Evolutionary conservation across 2,888 invertebrate species (phyloP).

Genomic region (Leptinotarsa haldemani): DNA sequence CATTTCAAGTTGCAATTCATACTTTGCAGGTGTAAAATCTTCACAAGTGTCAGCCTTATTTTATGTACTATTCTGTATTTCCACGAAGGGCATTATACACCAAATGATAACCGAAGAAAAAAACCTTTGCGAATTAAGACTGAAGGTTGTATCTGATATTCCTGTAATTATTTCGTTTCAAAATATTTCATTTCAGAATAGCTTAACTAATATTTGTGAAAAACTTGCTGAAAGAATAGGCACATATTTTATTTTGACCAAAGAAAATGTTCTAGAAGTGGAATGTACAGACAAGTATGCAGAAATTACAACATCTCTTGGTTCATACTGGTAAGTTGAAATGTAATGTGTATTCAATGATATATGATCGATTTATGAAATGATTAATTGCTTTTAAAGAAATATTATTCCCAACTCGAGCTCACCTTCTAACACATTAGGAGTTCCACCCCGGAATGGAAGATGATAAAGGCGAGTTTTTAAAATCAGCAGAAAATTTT

Average conservation of each 20-base stretch:
- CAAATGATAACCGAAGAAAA: slow-evolving; percentile 45
- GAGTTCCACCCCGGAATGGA: too few species aligned
- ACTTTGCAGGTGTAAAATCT: slow-evolving; percentile 50
- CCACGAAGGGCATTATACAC: slow-evolving; percentile 49
- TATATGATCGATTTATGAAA: neutral
- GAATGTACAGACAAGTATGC: slow-evolving; percentile 35
- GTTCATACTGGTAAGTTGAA: slow-evolving; percentile 43
- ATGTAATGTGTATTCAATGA: neutral
- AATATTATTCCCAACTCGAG: neutral
- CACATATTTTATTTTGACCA: slow-evolving; percentile 37
- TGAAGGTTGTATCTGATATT: slow-evolving; percentile 42
- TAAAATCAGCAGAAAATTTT: too few species aligned
- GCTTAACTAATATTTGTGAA: slow-evolving; percentile 48
- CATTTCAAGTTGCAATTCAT: too few species aligned
- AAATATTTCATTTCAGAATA: slow-evolving; percentile 46
- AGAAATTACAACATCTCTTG: slow-evolving; percentile 43
- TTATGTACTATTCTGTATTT: slow-evolving; percentile 55
- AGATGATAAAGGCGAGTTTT: too few species aligned
- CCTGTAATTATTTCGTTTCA: neutral
- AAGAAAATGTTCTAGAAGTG: slow-evolving; percentile 47
- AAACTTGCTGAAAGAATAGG: slow-evolving; percentile 47
- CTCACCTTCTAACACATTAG: too few species aligned
- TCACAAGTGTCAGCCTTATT: slow-evolving; percentile 52
- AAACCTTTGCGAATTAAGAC: slow-evolving; percentile 47
- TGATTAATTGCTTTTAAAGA: neutral